Evolutionary conservation across 2,797 vertebrate genomes (phyloP), one percentile per base, ranked within the genome.

Genomic region (Tragopan temminckii): DNA sequence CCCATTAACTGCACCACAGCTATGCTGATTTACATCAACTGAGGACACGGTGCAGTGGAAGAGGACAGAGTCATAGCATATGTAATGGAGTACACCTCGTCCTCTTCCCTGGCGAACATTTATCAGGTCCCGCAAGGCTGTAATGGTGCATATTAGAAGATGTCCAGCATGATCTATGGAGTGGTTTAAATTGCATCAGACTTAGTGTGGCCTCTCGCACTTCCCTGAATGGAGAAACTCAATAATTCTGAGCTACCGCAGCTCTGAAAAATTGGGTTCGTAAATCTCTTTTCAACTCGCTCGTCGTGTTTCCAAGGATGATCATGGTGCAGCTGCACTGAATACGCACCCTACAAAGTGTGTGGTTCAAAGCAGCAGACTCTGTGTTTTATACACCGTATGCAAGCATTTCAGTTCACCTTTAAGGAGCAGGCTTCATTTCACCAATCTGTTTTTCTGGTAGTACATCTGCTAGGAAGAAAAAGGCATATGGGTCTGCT

Each of bases 161-260:
- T 95, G 88, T 94, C 94, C 87, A 85, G 71, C 74, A 61, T 94
- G 94, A 96, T 94, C 89, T 92, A 95, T 90, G 84, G 79, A 72
- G 81, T 58, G 45, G 76, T 85, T 96, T 95, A 94, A 95, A 95
- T 93, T 95, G 85, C 94, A 79, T 66, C 76, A 92, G 80, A 58
- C 74, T 81, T 92, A 66, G 48, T 61, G 64, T 86, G 77, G 85
- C 94, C 85, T 95, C 88, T 93, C 59, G 18, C 35, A 38, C 66
- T 89, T 67, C 68, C 40, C 70, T 64, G 85, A 76, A 14, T 58
- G 67, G 75, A 59, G 89, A 85, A 96, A 91, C 40, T 83, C 81
- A 89, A 63, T 94, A 94, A 95, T 93, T 94, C 92, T 70, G 66
- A 69, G 57, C 55, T 53, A 58, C 67, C 1, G 12, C 33, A 29